These are phyloP conservation scores for Brenthis ino DNA, from an alignment of 2,888 invertebrate species.

Conservation along the genomic window DNA sequence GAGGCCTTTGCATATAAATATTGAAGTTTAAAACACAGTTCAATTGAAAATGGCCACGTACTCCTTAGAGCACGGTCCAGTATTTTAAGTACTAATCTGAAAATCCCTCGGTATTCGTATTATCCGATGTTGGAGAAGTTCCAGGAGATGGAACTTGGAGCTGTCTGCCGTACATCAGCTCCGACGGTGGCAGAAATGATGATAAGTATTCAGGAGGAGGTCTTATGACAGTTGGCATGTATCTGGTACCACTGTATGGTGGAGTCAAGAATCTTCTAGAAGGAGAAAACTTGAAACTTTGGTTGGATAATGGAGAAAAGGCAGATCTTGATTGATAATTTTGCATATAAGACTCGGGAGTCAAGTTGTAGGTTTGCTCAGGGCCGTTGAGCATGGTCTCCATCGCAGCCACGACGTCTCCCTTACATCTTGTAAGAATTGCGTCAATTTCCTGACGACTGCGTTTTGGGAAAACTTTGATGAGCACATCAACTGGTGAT, in stretches of 20 bases:
- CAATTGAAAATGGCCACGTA: conserved; percentile 17
- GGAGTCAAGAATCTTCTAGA: conserved; percentile 91
- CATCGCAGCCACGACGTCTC: conserved; percentile 96
- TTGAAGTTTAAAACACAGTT: background rate
- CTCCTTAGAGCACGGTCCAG: conserved; percentile 52
- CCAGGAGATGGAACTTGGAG: conserved; percentile 74
- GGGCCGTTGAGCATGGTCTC: conserved; percentile 91
- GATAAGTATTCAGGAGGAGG: conserved; percentile 78
- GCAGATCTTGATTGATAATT: conserved; percentile 86
- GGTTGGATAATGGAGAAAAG: conserved; percentile 87
- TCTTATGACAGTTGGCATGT: conserved; percentile 89
- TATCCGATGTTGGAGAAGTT: conserved; percentile 77
- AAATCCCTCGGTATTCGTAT: conserved; percentile 77
- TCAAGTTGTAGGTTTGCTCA: conserved; percentile 63
- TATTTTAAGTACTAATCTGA: conserved; percentile 66
- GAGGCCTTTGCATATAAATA: background rate
- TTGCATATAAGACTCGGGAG: conserved; percentile 72
- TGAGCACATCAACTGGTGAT: conserved; percentile 93
- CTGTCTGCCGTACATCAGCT: conserved; percentile 75
- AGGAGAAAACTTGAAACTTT: conserved; percentile 84
- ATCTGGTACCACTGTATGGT: conserved; percentile 92
- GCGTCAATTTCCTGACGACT: conserved; percentile 93
- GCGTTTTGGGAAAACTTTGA: conserved; percentile 94
- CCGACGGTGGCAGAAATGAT: conserved; percentile 73
- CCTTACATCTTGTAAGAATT: conserved; percentile 90